Conservation (phyloP, 2,797 vertebrate species). For the Sebastes flavidus region DNA sequence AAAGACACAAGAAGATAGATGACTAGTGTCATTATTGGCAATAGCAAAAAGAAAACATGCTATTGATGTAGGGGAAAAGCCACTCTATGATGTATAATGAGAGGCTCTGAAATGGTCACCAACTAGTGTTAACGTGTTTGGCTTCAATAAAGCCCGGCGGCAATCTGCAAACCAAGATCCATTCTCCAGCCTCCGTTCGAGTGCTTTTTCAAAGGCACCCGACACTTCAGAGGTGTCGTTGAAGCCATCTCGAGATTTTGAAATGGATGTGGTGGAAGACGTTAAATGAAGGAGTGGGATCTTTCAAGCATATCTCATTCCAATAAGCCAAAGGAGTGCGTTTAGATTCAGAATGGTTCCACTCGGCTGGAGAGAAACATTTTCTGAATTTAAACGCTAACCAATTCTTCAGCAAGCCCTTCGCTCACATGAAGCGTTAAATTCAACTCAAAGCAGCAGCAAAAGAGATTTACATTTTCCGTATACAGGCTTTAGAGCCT, state of each 20-base stretch:
- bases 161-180: slow-evolving; percentile 45
- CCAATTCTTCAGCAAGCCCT: slow-evolving; percentile 70
- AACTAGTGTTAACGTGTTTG: slow-evolving; percentile 40
- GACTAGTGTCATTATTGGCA: slow-evolving; percentile 6
- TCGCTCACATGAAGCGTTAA: slow-evolving; percentile 78
- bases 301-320: slow-evolving; percentile 74
- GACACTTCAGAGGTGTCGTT: slow-evolving; percentile 53
- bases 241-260: slow-evolving; percentile 58
- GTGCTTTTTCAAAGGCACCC: slow-evolving; percentile 45
- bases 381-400: slow-evolving; percentile 80
- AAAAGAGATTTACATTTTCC: slow-evolving; percentile 78
- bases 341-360: slow-evolving; percentile 74
- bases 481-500: slow-evolving; percentile 70
- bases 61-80: slow-evolving; percentile 9
- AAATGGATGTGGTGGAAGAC: slow-evolving; percentile 55
- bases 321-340: slow-evolving; percentile 63
- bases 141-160: slow-evolving; percentile 38
- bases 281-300: slow-evolving; percentile 66
- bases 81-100: slow-evolving; percentile 32
- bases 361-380: slow-evolving; percentile 77
- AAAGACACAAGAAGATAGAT: slow-evolving; percentile 38
- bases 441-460: slow-evolving; percentile 77
- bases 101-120: slow-evolving; percentile 37
- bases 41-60: slow-evolving; percentile 6
- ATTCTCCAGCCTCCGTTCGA: slow-evolving; percentile 38